Conservation (phyloP, 2,113 vertebrate genomes). For the Cisticola juncidis region DNA sequence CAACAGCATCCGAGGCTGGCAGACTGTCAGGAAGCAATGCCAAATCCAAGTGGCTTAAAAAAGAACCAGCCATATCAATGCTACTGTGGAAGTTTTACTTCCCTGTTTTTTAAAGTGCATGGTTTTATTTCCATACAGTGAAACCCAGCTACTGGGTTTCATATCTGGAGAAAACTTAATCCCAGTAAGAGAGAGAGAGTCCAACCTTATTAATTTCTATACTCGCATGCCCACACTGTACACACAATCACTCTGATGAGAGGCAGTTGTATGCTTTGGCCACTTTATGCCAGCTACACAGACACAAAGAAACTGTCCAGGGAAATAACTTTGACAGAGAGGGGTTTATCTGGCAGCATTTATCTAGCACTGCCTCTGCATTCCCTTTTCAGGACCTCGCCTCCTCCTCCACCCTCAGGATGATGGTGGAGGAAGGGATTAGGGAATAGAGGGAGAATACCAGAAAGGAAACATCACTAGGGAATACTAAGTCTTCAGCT, state of each 20-base stretch:
- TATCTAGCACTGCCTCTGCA: slow-evolving; percentile 40
- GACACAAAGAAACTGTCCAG: slow-evolving; percentile 55
- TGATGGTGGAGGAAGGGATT: slow-evolving; percentile 47
- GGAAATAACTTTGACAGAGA: slow-evolving; percentile 62
- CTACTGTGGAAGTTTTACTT: slow-evolving; percentile 24
- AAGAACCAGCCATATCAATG: slow-evolving; percentile 35
- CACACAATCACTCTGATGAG: slow-evolving; percentile 1
- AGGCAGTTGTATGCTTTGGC: slow-evolving; percentile 39
- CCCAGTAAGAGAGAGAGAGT: neutral
- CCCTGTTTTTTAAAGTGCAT: slow-evolving; percentile 6
- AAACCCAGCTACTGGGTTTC: neutral
- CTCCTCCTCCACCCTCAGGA: slow-evolving; percentile 48
- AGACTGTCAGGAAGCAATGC: slow-evolving; percentile 12
- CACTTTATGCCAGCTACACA: slow-evolving; percentile 53
- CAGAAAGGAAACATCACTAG: slow-evolving; percentile 22
- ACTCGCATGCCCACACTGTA: neutral
- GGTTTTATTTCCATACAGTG: neutral
- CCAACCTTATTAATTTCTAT: neutral
- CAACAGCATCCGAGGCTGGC: slow-evolving; percentile 26
- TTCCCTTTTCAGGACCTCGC: slow-evolving; percentile 46
- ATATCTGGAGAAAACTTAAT: neutral
- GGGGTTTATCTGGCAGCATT: slow-evolving; percentile 56
- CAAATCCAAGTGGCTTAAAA: slow-evolving; percentile 46
- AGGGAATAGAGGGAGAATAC: slow-evolving; percentile 41
- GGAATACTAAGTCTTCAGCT: slow-evolving; percentile 55